Percentiles rank a stretch among this genome's conserved stretches.
phyloP scores from a whole-genome alignment of 2,797 vertebrate species.

The Epinephelus malabaricus region DNA sequence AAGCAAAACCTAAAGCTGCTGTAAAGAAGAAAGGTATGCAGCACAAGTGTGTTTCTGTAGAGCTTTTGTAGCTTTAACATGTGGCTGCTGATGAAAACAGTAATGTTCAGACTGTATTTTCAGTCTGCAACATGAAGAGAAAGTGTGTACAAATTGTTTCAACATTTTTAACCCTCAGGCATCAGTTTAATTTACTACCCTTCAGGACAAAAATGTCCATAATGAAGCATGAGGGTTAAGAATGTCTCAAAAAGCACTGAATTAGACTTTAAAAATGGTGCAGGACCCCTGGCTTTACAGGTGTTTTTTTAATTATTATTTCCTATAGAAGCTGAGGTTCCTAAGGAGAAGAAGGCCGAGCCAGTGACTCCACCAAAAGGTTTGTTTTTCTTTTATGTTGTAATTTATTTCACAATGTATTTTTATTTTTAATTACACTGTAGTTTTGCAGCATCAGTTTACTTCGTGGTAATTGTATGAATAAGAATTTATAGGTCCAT shows the following conservation, averaged over 20 bases:
- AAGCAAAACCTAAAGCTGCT: conserved; percentile 37
- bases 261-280: no score
- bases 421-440: no score
- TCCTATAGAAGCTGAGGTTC: conserved; percentile 38
- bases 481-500: neutral
- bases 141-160: no score
- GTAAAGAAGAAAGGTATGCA: conserved; percentile 62
- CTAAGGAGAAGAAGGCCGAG: conserved; percentile 61
- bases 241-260: no score
- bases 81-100: no score
- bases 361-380: conserved; percentile 59
- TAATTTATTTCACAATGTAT: neutral
- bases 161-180: no score
- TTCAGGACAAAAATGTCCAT: no score
- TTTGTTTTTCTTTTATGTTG: conserved; percentile 18
- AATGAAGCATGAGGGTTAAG: no score
- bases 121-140: no score
- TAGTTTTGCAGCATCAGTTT: neutral
- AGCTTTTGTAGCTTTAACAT: neutral
- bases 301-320: neutral
- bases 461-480: neutral
- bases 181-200: no score
- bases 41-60: neutral
- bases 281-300: no score
- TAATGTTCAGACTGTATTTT: no score